Percentiles rank a stretch among this genome's conserved stretches.
phyloP scores from a whole-genome alignment of 2,797 vertebrate genomes.

The Gadopsis bispinosus region DNA sequence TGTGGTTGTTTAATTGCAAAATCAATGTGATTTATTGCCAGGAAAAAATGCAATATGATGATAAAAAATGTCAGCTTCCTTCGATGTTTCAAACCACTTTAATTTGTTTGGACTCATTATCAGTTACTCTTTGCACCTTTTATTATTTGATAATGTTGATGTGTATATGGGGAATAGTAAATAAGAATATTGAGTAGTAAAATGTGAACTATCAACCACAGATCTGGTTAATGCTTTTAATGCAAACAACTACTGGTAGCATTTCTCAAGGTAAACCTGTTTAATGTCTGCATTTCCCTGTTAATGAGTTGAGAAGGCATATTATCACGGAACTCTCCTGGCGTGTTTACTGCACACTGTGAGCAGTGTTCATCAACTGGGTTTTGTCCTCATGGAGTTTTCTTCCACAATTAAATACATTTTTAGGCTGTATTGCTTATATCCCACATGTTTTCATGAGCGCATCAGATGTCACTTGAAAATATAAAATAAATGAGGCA shows the following conservation, averaged over 20 bases:
- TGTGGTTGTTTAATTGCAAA: slow-evolving; percentile 50
- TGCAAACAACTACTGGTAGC: slow-evolving; percentile 17
- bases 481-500: neutral
- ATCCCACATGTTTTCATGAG: neutral
- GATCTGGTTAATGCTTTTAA: slow-evolving; percentile 14
- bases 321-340: slow-evolving; percentile 38
- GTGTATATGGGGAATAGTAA: slow-evolving; percentile 9
- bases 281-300: slow-evolving; percentile 32
- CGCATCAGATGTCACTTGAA: neutral
- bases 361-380: slow-evolving; percentile 36
- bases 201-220: slow-evolving; percentile 26
- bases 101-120: slow-evolving; percentile 38
- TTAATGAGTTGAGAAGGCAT: slow-evolving; percentile 47
- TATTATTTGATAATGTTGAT: slow-evolving; percentile 23
- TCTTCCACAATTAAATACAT: slow-evolving; percentile 37
- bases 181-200: slow-evolving; percentile 29
- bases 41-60: slow-evolving; percentile 46
- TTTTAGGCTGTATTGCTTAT: slow-evolving; percentile 1
- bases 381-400: slow-evolving; percentile 38
- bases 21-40: slow-evolving; percentile 52
- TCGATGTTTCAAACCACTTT: slow-evolving; percentile 36
- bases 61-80: slow-evolving; percentile 33
- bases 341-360: slow-evolving; percentile 31
- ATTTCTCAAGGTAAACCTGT: slow-evolving; percentile 46
- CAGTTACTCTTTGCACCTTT: slow-evolving; percentile 8